phyloP scores from a whole-genome alignment of 64 coral and sea anemone genomes.

The Dendronephthya gigantea region DNA sequence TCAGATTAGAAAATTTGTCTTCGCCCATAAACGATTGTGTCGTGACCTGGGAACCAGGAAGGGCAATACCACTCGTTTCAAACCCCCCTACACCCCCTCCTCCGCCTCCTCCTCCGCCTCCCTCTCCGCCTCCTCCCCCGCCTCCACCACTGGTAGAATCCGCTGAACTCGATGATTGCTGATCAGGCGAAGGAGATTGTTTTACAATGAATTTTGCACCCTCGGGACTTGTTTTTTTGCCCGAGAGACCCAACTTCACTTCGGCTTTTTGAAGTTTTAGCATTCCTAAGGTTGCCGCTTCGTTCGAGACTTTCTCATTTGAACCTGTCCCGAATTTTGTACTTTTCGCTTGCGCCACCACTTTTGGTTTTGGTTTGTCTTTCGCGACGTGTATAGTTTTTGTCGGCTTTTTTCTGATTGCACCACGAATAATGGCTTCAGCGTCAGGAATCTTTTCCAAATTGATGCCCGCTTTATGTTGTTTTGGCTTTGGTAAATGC shows the following conservation, averaged over 20 bases:
- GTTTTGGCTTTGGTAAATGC: background rate
- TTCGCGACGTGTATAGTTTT: background rate
- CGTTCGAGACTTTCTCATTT: background rate
- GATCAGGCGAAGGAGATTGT: background rate
- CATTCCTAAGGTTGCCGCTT: background rate
- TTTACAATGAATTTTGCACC: background rate
- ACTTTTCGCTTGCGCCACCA: background rate
- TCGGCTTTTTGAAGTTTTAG: background rate
- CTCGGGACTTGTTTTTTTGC: background rate
- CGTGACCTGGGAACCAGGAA: background rate
- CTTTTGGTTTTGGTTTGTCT: background rate
- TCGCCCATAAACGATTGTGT: background rate
- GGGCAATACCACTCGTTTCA: background rate
- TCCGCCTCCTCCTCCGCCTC: background rate
- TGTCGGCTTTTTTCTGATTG: background rate
- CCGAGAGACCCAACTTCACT: background rate
- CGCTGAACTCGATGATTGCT: background rate
- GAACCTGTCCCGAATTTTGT: background rate
- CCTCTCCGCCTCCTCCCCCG: background rate
- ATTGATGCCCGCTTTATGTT: background rate
- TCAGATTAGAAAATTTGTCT: background rate
- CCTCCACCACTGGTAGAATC: background rate
- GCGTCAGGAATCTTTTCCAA: background rate
- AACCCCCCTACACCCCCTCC: background rate
- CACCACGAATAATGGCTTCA: background rate